These are phyloP conservation scores for Nymphalis io DNA, from an alignment of 1,140 invertebrate genomes.

Conservation along the genomic window DNA sequence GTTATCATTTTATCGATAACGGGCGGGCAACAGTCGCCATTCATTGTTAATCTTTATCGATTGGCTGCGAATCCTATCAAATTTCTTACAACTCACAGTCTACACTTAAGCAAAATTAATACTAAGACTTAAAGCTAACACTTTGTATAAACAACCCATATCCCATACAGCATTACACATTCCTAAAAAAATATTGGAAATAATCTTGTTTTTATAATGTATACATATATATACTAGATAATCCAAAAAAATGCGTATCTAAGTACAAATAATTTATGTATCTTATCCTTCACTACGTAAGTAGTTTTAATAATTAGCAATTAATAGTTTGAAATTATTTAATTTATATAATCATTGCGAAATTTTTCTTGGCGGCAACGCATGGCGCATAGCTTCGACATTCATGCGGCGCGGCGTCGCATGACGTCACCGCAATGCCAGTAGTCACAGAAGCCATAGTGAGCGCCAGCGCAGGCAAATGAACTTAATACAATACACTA, in stretches of 20 bases:
- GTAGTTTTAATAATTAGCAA: not conserved
- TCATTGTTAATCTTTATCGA: conserved; percentile 27
- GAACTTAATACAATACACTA: conserved; percentile 42
- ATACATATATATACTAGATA: no score
- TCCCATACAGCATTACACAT: no score
- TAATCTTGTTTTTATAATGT: not conserved
- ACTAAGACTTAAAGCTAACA: not conserved
- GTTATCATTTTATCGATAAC: conserved; percentile 58
- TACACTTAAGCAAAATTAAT: not conserved
- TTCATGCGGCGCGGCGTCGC: conserved; percentile 53
- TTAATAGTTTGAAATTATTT: not conserved
- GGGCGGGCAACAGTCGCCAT: conserved; percentile 29
- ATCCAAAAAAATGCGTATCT: no score
- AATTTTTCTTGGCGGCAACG: conserved; percentile 24
- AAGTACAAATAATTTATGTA: no score
- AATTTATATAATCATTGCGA: not conserved
- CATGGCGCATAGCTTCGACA: conserved; percentile 38
- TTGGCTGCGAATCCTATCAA: conserved; percentile 9
- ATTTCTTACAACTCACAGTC: not conserved
- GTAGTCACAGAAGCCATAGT: conserved; percentile 71
- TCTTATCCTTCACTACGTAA: not conserved
- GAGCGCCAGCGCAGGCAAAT: conserved; percentile 44
- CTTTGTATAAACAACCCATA: no score
- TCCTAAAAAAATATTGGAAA: no score
- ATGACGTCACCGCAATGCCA: conserved; percentile 72